Evolutionary conservation across 2,113 vertebrate genomes (phyloP).

Genomic region (Hippocampus abdominalis): DNA sequence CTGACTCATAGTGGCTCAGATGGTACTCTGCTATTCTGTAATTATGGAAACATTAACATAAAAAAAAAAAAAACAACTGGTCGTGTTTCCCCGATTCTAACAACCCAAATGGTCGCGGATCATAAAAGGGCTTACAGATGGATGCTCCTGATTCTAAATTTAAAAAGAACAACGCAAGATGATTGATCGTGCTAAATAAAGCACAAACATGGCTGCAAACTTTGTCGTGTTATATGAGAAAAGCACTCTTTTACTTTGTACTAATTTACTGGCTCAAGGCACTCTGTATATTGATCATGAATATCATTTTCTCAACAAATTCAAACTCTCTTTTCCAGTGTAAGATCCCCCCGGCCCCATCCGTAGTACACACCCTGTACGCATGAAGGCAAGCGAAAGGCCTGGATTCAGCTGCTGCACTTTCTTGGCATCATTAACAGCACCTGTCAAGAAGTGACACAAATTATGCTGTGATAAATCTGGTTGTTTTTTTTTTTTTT

Average conservation of each 20-base stretch:
- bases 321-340: background rate
- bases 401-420: conserved; percentile 82
- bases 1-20: conserved; percentile 80
- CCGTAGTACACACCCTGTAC: conserved; percentile 78
- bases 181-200: background rate
- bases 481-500: background rate
- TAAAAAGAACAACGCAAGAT: background rate
- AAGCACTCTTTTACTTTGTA: background rate
- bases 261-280: background rate
- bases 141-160: background rate
- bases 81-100: background rate
- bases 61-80: conserved; percentile 15
- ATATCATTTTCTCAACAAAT: background rate
- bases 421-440: conserved; percentile 84
- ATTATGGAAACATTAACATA: background rate
- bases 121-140: background rate
- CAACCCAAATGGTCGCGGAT: background rate
- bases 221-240: background rate
- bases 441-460: conserved; percentile 67
- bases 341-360: background rate
- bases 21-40: conserved; percentile 92
- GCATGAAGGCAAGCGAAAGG: conserved; percentile 80
- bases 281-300: background rate
- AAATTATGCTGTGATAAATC: background rate
- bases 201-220: background rate